These are phyloP conservation scores for Parnassius apollo DNA, from an alignment of 2,888 invertebrate species.

Conservation along the genomic window DNA sequence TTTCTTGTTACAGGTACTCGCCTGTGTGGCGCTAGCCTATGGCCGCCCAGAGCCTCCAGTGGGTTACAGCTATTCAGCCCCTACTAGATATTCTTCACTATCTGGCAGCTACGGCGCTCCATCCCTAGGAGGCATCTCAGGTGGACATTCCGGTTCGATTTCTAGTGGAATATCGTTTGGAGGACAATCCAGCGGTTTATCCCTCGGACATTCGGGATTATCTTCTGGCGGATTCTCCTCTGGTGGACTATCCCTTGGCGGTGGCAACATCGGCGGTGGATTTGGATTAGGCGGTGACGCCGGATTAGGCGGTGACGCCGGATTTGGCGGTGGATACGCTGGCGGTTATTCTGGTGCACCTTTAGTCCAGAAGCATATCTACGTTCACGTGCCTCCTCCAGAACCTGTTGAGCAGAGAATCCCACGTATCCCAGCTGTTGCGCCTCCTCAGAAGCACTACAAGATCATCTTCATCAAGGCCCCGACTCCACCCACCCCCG, in stretches of 20 bases:
- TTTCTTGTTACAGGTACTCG: conserved; percentile 63
- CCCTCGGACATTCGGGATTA: conserved; percentile 5
- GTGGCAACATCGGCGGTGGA: conserved; percentile 44
- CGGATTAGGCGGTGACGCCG: conserved; percentile 63
- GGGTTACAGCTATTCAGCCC: conserved; percentile 74
- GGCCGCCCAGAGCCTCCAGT: conserved; percentile 77
- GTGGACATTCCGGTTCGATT: conserved; percentile 43
- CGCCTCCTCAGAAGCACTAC: conserved; percentile 92
- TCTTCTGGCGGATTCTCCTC: conserved; percentile 42
- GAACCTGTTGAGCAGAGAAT: conserved; percentile 88
- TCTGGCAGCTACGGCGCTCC: conserved; percentile 55
- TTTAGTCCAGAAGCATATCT: conserved; percentile 92
- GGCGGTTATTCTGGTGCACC: conserved; percentile 79
- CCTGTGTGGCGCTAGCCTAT: conserved; percentile 71
- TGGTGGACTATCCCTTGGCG: conserved; percentile 41
- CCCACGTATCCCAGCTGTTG: conserved; percentile 83
- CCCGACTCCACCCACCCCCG: conserved; percentile 90
- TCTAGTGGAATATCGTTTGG: conserved; percentile 47
- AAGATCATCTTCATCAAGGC: conserved; percentile 97
- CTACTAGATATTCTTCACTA: conserved; percentile 51
- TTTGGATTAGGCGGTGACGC: conserved; percentile 55
- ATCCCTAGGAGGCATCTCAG: conserved; percentile 40
- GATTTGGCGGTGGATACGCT: conserved; percentile 65
- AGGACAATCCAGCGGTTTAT: conserved; percentile 42
- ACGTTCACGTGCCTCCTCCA: conserved; percentile 94